phyloP scores from a whole-genome alignment of 2,113 vertebrate species.

The Cranoglanis bouderius region DNA sequence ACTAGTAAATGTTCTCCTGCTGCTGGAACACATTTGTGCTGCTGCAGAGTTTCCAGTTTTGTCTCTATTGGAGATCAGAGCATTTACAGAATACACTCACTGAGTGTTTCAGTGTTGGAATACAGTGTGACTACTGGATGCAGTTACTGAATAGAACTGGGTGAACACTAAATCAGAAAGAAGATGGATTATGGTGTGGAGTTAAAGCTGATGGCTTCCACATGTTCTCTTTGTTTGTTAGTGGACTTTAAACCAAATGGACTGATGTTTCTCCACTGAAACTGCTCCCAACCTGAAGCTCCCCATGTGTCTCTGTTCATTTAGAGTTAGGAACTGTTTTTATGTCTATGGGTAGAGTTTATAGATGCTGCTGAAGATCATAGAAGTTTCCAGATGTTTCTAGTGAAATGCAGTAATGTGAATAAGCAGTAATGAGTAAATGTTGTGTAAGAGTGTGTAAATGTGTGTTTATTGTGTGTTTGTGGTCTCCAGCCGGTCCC shows the following conservation, averaged over 20 bases:
- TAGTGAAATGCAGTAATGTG: too few relatives aligned
- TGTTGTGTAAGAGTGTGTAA: too few relatives aligned
- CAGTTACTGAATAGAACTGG: not conserved
- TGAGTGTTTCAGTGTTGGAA: not conserved
- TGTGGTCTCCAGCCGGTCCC: too few relatives aligned
- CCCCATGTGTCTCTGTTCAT: not conserved
- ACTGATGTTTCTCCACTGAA: not conserved
- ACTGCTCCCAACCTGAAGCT: not conserved
- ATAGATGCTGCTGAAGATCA: not conserved
- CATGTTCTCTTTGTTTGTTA: not conserved
- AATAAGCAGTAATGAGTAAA: too few relatives aligned
- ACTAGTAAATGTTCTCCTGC: not conserved
- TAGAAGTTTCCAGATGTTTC: not conserved
- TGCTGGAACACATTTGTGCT: not conserved
- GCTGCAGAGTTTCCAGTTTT: not conserved
- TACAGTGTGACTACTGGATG: not conserved
- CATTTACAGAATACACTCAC: not conserved
- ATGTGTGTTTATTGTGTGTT: too few relatives aligned
- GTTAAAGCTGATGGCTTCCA: conserved; percentile 5
- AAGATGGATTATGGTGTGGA: not conserved
- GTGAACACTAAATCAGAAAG: not conserved
- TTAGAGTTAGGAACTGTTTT: not conserved
- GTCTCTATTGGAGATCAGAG: not conserved
- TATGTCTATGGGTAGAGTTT: not conserved
- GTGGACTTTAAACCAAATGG: not conserved